phyloP scores from a whole-genome alignment of 2,797 vertebrate genomes.

The Clamator glandarius region DNA sequence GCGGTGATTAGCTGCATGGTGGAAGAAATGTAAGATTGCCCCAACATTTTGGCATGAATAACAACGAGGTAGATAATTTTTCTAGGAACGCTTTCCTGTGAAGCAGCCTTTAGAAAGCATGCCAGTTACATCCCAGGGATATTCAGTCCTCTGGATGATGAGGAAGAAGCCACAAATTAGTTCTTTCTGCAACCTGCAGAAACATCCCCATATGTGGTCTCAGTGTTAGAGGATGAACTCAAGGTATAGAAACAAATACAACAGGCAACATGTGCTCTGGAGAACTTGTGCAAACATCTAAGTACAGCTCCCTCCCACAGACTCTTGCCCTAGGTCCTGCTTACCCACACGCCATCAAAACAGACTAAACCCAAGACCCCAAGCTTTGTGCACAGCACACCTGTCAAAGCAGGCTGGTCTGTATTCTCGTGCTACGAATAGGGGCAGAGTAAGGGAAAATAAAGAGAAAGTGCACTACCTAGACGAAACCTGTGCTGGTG shows the following conservation, averaged over 20 bases:
- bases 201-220: rapidly evolving
- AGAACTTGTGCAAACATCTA: not conserved
- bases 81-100: not conserved
- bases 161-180: not conserved
- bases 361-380: not conserved
- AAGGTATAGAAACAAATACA: not conserved
- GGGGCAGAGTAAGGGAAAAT: not conserved
- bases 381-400: not conserved
- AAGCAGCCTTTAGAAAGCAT: constrained; percentile 1
- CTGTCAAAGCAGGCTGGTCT: not conserved
- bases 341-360: not conserved
- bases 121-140: not conserved
- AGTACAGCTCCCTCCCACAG: not conserved
- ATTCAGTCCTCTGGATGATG: not conserved
- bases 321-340: not conserved
- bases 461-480: not conserved
- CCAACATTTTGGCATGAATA: not conserved
- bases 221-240: not conserved
- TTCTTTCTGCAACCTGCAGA: not conserved
- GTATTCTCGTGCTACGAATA: not conserved
- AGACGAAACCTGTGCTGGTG: not conserved
- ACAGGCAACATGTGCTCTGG: rapidly evolving
- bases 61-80: constrained; percentile 1
- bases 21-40: not conserved
- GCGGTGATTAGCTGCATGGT: not conserved